Base-by-base conservation (phyloP, 2,888 invertebrate genomes). In the Gymnocheta viridis region DNA sequence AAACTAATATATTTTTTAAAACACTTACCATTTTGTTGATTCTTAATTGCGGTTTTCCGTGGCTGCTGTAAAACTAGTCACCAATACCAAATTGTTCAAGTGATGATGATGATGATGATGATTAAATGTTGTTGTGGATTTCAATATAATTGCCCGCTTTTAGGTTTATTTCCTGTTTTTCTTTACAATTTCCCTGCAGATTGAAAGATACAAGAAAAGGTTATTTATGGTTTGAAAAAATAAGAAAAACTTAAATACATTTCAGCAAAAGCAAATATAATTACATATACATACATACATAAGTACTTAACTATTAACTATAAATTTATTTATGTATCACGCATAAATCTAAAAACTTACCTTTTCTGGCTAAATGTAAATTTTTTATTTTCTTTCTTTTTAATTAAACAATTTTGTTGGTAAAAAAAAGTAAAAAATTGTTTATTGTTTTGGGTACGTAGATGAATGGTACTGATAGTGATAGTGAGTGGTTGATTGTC, bases 1-100 rank as follows among this genome's bases (percentile, higher is more conserved):
- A n/a, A n/a, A n/a, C n/a, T n/a, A n/a, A n/a, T 32, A 32, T 32
- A 5, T 32, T 10, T 9, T 7, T 32, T 32, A 12, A 47, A 47
- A 19, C 66, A 84, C 81, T 84, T 77, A 80, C 81, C 81, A 84
- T 80, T 62, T 81, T 84, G 62, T 19, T 67, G 35, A 0, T 6
- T 44, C 17, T 32, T 56, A 81, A 77, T 77, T 72, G 38, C 32
- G 17, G 22, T 56, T 67, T 80, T 80, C 70, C 72, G 49, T 54
- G 17, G 29, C 12, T 22, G 29, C 54, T 51, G 10, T 0, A 7
- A 67, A 67, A 58, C 47, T 44, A 29, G 10, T 10, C 29, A 22
- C 17, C 14, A 27, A 49, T 9, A 17, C 44, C 56, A 44, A 66
- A 67, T 54, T 24, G 29, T 38, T 38, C 1, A 22, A n/a, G 7